Evolutionary conservation across 2,113 vertebrate genomes (phyloP).

Genomic region (cattle (Bos taurus)): ARS-UCD2.0 NC_037339.1:7884001-7884500

Average conservation of each 20-base stretch:
- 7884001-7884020: neutral
- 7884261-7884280: no score
- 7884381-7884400: neutral
- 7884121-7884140: neutral
- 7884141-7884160: neutral
- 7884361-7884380: neutral
- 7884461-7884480: no score
- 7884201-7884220: no score
- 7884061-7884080: neutral
- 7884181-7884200: neutral
- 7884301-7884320: neutral
- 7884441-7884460: no score
- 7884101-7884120: neutral
- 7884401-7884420: neutral
- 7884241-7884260: no score
- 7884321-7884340: neutral
- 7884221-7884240: no score
- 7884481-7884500: no score
- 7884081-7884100: accelerated
- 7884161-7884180: accelerated
- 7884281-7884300: neutral
- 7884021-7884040: neutral
- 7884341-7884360: neutral
- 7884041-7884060: accelerated
- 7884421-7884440: accelerated